Evolutionary conservation across 2,113 vertebrate species (phyloP), one percentile per base, ranked within the genome.

Genomic region (Chaetodon auriga): DNA sequence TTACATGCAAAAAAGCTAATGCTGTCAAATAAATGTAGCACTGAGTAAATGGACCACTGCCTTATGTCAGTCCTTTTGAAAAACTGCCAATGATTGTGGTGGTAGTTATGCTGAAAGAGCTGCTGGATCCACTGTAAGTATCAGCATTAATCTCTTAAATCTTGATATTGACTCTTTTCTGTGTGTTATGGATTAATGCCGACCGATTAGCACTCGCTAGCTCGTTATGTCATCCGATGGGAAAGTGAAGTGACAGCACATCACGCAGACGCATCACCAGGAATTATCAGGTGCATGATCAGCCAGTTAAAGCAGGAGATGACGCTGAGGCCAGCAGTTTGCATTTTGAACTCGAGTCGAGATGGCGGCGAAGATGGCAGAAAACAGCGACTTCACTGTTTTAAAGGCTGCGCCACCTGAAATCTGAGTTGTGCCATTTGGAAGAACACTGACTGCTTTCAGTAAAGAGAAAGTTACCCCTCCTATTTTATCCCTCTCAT

Each of bases 131-230:
- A 58, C 63, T 48, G 9, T 68, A 21, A 38, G 41, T 69, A 76
- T 46, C 66, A 55, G 63, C 71, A 12, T 74, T 72, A 30, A 82
- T 62, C 38, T 80, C 76, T 53, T 4, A 58, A 72, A 51, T 43
- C n/a, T 19, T 41, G 9, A 19, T 71, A 87, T 75, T 60, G 71
- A 88, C 82, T 61, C 1, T 79, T 75, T 58, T 45, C 41, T 74
- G 19, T 36, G 4, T 49, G 25, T 73, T 83, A 64, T 71, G 45
- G 53, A 77, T 82, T 80, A 57, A 72, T 85, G 55, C 43, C 19
- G 51, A 48, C 60, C 66, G 84, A 78, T 87, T 69, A 88, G 53
- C 36, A n/a, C 60, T 46, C 5, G 10, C 68, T 41, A 18, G 48
- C 43, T 80, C 1, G 43, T 69, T 60, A 66, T 64, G 15, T 63